These are phyloP conservation scores for Picus viridis DNA, from an alignment of 2,797 vertebrate species.

Conservation along the genomic window DNA sequence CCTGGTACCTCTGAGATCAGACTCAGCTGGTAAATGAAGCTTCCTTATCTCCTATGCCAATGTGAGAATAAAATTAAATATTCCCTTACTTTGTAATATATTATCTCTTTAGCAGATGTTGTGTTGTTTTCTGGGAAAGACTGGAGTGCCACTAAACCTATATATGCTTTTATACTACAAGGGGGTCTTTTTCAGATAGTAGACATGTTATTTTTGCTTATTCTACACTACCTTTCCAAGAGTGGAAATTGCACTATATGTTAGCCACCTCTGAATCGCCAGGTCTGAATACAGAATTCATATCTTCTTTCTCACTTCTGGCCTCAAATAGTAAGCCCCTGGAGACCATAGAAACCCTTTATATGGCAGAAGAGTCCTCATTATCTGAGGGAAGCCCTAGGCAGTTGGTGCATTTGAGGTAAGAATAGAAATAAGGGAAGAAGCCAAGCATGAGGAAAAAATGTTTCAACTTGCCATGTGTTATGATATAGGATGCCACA, in stretches of 20 bases:
- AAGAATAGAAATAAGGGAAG: conserved; percentile 6
- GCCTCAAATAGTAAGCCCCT: not conserved
- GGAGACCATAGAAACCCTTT: conserved; percentile 39
- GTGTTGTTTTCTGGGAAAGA: not conserved
- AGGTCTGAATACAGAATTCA: not conserved
- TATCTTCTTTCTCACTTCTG: conserved; percentile 13
- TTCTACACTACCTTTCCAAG: not conserved
- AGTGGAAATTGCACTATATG: not conserved
- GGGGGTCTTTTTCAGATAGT: not conserved
- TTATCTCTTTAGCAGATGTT: not conserved
- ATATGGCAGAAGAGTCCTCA: conserved; percentile 33
- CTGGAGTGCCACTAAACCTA: not conserved
- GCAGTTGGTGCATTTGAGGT: not conserved
- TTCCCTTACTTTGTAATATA: not conserved
- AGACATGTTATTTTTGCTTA: not conserved
- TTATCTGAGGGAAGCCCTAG: not conserved
- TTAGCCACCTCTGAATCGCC: not conserved
- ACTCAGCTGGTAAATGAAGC: not conserved
- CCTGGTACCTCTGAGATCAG: not conserved
- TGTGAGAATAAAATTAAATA: not conserved
- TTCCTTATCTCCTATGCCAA: not conserved
- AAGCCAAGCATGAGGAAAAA: not conserved
- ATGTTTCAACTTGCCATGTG: not conserved
- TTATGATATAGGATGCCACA: not conserved
- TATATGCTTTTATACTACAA: not conserved